These are phyloP conservation scores for Uropetala carovei DNA, from an alignment of 2,888 invertebrate genomes.

Conservation along the genomic window DNA sequence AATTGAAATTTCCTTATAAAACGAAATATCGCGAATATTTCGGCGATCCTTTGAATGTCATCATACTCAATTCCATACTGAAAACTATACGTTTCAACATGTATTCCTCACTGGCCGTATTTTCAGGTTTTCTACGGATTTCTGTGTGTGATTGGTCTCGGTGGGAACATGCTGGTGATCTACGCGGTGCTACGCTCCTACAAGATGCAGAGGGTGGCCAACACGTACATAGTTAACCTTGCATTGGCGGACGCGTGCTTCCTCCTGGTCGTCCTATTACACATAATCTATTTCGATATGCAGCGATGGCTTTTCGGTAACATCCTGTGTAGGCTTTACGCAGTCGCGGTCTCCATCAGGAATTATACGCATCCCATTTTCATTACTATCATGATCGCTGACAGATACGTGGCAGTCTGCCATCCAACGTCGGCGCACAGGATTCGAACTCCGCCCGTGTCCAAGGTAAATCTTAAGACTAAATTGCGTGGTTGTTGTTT, in stretches of 20 bases:
- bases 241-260: conserved; percentile 96
- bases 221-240: conserved; percentile 95
- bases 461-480: conserved; percentile 75
- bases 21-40: too few relatives aligned
- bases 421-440: conserved; percentile 93
- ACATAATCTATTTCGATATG: conserved; percentile 88
- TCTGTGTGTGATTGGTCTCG: conserved; percentile 90
- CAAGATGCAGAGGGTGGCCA: conserved; percentile 97
- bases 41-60: too few relatives aligned
- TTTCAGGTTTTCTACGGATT: conserved; percentile 86
- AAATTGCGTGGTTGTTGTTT: too few relatives aligned
- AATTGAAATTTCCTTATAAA: too few relatives aligned
- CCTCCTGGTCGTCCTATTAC: conserved; percentile 92
- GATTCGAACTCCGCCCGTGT: conserved; percentile 90
- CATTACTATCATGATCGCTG: conserved; percentile 94
- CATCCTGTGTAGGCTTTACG: conserved; percentile 92
- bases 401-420: conserved; percentile 94
- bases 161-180: conserved; percentile 93
- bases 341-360: conserved; percentile 94
- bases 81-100: not conserved
- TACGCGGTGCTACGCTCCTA: conserved; percentile 90
- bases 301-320: conserved; percentile 92
- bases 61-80: not conserved
- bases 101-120: not conserved
- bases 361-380: conserved; percentile 95